Conservation (phyloP, 1,140 invertebrate species). For the Caenorhabditis brenneri region DNA sequence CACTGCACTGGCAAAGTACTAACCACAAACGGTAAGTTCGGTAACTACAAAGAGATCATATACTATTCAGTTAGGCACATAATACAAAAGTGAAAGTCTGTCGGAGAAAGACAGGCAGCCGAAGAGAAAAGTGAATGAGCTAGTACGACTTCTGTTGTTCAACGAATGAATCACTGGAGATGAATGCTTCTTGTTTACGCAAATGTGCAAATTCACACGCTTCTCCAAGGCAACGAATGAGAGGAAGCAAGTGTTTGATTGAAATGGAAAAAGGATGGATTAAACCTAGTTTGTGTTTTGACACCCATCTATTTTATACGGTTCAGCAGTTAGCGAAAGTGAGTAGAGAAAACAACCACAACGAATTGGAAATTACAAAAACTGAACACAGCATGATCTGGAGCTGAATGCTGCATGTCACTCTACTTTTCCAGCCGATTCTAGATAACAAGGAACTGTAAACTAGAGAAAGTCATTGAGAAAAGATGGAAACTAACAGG, state of each 20-base stretch:
- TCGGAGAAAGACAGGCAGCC: neutral
- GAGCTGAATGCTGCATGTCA: neutral
- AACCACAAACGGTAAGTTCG: no score
- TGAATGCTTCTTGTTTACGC: neutral
- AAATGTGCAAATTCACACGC: neutral
- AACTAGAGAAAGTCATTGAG: neutral
- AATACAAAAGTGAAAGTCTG: neutral
- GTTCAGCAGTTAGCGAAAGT: neutral
- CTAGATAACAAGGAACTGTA: neutral
- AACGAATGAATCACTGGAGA: neutral
- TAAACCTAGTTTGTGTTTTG: no score
- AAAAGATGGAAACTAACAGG: neutral
- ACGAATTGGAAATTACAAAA: neutral
- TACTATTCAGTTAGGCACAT: no score
- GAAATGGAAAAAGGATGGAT: no score
- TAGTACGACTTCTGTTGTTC: neutral
- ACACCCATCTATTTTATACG: neutral
- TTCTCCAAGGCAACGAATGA: neutral
- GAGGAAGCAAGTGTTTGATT: neutral
- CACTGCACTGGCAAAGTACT: no score
- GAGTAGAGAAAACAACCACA: neutral
- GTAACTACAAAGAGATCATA: no score
- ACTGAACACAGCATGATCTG: neutral
- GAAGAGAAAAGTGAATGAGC: neutral
- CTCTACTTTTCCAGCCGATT: neutral